Evolutionary conservation across 2,888 invertebrate genomes (phyloP).

Genomic region (Rhodophaea formosa): DNA sequence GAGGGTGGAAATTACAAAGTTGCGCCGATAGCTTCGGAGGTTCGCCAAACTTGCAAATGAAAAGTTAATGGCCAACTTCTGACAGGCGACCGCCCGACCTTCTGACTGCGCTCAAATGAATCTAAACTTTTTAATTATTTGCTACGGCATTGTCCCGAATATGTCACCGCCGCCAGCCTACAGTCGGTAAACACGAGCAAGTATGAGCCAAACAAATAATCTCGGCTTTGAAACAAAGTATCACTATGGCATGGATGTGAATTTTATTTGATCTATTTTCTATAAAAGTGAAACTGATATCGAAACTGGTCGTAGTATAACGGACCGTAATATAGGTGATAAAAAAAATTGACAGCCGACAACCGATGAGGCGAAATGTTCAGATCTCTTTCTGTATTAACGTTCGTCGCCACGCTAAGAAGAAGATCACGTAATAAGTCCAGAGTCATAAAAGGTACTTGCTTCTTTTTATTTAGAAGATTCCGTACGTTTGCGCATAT

Average conservation of each 20-base stretch:
- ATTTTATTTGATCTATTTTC: background rate
- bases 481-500: too few species aligned
- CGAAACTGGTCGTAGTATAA: too few species aligned
- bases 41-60: constrained; percentile 70
- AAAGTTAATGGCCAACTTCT: constrained; percentile 71
- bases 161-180: constrained; percentile 36
- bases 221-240: background rate
- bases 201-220: background rate
- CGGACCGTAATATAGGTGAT: too few species aligned
- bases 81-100: constrained; percentile 57
- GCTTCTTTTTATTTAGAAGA: too few species aligned
- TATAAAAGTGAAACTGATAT: background rate
- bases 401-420: too few species aligned
- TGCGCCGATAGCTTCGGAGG: constrained; percentile 48
- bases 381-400: too few species aligned
- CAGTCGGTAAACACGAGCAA: constrained; percentile 16
- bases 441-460: too few species aligned
- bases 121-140: constrained; percentile 69
- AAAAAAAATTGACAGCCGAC: too few species aligned
- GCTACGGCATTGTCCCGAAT: constrained; percentile 47
- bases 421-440: too few species aligned
- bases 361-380: too few species aligned
- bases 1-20: constrained; percentile 53
- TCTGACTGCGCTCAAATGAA: constrained; percentile 54
- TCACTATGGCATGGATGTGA: background rate